These are phyloP conservation scores for Platyrinchus mystaceus DNA, from an alignment of 2,797 vertebrate species.

Conservation along the genomic window DNA sequence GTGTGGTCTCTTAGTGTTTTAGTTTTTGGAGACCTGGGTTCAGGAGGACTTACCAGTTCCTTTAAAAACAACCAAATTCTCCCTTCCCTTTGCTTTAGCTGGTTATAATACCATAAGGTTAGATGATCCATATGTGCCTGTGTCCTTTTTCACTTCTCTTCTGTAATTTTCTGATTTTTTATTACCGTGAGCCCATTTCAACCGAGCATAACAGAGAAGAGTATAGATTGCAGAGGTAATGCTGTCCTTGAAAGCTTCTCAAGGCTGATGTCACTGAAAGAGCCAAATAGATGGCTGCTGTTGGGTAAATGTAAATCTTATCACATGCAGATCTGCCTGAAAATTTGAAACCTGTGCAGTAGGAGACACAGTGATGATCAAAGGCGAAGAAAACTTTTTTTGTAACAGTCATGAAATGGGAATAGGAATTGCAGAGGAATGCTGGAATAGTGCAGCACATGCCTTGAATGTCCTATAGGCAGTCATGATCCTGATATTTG, in stretches of 20 bases:
- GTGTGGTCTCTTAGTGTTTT: background rate
- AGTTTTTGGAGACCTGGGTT: background rate
- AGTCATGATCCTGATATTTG: rapidly evolving
- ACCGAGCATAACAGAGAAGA: background rate
- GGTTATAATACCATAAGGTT: background rate
- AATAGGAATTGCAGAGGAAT: background rate
- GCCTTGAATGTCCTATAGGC: background rate
- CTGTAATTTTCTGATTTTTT: background rate
- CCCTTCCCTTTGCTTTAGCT: background rate
- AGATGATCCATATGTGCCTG: rapidly evolving
- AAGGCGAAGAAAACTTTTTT: background rate
- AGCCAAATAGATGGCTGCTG: background rate
- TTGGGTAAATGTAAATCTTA: background rate
- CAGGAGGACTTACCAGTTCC: background rate
- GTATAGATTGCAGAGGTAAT: background rate
- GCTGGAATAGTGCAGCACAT: background rate
- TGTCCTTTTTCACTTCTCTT: background rate
- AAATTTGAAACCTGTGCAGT: background rate
- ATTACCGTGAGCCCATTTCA: background rate
- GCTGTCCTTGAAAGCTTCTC: background rate
- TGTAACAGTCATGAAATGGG: background rate
- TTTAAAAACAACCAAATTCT: background rate
- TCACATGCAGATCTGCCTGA: background rate
- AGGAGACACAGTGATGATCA: background rate
- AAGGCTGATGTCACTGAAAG: background rate